Evolutionary conservation across 1,140 invertebrate genomes (phyloP).

Genomic region (Halesus radiatus): DNA sequence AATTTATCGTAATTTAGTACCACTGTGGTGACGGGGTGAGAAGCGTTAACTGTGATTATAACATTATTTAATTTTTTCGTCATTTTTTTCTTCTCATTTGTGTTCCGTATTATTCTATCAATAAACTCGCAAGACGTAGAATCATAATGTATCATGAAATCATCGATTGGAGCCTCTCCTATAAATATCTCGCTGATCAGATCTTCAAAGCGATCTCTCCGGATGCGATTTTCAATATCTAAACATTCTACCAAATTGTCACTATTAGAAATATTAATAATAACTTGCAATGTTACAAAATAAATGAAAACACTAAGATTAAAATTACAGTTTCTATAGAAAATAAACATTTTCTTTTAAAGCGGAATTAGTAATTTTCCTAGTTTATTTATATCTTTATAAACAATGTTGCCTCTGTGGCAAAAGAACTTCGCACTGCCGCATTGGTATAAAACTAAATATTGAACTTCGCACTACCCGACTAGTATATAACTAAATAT

Average conservation of each 20-base stretch:
- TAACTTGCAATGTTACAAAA: neutral
- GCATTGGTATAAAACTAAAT: too few relatives aligned
- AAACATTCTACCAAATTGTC: neutral
- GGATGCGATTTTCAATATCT: neutral
- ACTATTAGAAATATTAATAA: neutral
- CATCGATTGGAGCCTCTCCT: neutral
- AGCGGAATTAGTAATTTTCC: too few relatives aligned
- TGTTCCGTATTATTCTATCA: neutral
- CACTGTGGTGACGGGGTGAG: too few relatives aligned
- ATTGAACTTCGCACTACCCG: too few relatives aligned
- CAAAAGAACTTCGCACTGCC: too few relatives aligned
- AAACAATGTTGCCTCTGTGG: too few relatives aligned
- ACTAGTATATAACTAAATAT: too few relatives aligned
- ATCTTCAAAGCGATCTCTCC: neutral
- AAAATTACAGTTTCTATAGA: neutral
- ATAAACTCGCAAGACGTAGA: neutral
- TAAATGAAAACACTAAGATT: neutral
- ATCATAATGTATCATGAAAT: neutral
- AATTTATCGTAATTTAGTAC: too few relatives aligned
- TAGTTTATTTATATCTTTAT: too few relatives aligned
- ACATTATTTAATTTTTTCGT: neutral
- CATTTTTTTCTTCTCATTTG: neutral
- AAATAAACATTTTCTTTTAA: too few relatives aligned
- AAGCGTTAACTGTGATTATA: neutral
- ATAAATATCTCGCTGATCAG: neutral